A percentile compares a stretch with the other conserved stretches of the same genome.
Conservation (phyloP, 2,888 invertebrate species). For the Dasysyrphus albostriatus region DNA sequence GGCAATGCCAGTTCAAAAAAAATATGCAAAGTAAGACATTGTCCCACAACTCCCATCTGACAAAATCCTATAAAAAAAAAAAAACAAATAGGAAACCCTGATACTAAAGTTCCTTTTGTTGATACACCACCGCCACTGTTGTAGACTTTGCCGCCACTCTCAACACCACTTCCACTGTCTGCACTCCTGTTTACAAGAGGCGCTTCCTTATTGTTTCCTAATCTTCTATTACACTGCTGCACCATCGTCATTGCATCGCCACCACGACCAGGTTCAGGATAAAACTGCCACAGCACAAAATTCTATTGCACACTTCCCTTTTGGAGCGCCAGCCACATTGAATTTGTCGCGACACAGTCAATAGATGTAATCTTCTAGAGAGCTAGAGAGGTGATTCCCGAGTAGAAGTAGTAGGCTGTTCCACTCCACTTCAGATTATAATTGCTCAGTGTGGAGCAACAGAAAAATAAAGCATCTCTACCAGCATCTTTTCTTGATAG, state of each 20-base stretch:
- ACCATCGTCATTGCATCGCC: slow-evolving; percentile 26
- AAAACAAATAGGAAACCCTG: slow-evolving; percentile 35
- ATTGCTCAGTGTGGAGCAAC: slow-evolving; percentile 72
- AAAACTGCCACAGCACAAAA: slow-evolving; percentile 34
- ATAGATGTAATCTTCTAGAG: slow-evolving; percentile 75
- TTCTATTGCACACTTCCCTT: slow-evolving; percentile 43
- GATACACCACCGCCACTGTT: slow-evolving; percentile 43
- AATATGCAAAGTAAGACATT: slow-evolving; percentile 71
- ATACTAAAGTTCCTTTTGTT: slow-evolving; percentile 59
- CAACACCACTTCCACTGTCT: slow-evolving; percentile 61
- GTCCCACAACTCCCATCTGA: slow-evolving; percentile 54
- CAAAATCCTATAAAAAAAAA: slow-evolving; percentile 27
- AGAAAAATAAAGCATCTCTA: slow-evolving; percentile 39
- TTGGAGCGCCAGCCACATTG: slow-evolving; percentile 55
- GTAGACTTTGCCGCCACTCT: slow-evolving; percentile 42
- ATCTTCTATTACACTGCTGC: slow-evolving; percentile 71
- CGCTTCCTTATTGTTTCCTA: slow-evolving; percentile 72
- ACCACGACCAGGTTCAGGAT: slow-evolving; percentile 22
- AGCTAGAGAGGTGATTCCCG: slow-evolving; percentile 69
- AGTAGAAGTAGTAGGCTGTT: slow-evolving; percentile 64
- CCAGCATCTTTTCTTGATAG: slow-evolving; percentile 27
- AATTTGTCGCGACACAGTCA: slow-evolving; percentile 75
- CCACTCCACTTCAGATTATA: slow-evolving; percentile 70
- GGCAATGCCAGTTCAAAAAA: slow-evolving; percentile 15
- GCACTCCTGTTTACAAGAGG: slow-evolving; percentile 63